A percentile compares a stretch with the other conserved stretches of the same genome.
phyloP scores from a whole-genome alignment of 2,888 invertebrate genomes.

The Hirtodrosophila confusa region DNA sequence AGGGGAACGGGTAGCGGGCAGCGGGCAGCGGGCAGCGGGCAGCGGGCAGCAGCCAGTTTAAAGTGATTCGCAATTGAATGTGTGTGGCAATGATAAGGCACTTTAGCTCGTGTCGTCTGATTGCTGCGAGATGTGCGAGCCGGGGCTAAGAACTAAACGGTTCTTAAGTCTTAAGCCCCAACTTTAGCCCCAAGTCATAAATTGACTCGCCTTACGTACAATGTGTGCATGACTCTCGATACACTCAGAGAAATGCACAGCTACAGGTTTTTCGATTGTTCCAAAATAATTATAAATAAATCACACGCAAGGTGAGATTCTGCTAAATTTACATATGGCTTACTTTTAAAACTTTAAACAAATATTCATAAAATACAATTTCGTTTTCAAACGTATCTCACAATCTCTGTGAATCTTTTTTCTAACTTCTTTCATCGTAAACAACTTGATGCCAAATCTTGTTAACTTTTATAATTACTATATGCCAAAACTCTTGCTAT shows the following conservation, averaged over 20 bases:
- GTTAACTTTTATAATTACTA: too few relatives aligned
- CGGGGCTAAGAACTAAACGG: conserved; percentile 25
- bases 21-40: conserved; percentile 5
- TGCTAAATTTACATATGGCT: too few relatives aligned
- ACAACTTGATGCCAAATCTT: too few relatives aligned
- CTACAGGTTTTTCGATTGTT: too few relatives aligned
- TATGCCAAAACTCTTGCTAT: too few relatives aligned
- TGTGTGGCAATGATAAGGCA: conserved; percentile 52
- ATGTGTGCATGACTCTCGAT: not conserved
- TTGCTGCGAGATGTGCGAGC: conserved; percentile 9
- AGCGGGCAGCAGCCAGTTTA: conserved; percentile 24
- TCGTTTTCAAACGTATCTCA: too few relatives aligned
- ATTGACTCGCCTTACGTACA: conserved; percentile 7
- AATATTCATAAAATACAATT: too few relatives aligned
- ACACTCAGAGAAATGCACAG: conserved; percentile 8
- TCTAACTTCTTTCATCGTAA: too few relatives aligned
- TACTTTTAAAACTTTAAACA: too few relatives aligned
- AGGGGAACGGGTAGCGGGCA: conserved; percentile 1
- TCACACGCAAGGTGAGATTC: too few relatives aligned
- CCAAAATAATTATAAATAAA: too few relatives aligned
- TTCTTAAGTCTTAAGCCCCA: conserved; percentile 16
- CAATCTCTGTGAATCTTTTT: too few relatives aligned
- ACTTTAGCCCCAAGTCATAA: conserved; percentile 12
- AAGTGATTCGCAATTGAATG: conserved; percentile 51
- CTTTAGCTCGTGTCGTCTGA: conserved; percentile 45